Conservation (phyloP, 2,888 invertebrate genomes). For the Phalera bucephala region DNA sequence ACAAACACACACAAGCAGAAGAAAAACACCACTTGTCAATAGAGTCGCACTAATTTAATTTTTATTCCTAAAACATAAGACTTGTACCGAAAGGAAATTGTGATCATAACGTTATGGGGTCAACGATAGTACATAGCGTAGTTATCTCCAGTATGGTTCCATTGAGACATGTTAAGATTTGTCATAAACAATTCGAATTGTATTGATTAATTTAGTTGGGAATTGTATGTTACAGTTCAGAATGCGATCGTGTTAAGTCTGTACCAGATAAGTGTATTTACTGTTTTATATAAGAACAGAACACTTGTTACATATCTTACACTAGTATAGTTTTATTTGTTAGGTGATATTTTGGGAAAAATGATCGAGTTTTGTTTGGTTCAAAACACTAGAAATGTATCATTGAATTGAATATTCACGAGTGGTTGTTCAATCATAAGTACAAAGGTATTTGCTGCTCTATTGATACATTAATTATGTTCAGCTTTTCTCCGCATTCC, state of each 20-base stretch:
- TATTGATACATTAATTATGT: constrained; percentile 43
- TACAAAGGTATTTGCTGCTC: constrained; percentile 49
- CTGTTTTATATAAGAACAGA: constrained; percentile 47
- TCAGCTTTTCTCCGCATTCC: too few species aligned
- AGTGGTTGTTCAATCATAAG: constrained; percentile 31
- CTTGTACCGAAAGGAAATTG: constrained; percentile 44
- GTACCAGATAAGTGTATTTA: constrained; percentile 64
- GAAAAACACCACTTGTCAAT: constrained; percentile 85
- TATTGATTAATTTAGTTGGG: constrained; percentile 43
- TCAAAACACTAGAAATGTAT: not conserved
- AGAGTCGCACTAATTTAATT: constrained; percentile 67
- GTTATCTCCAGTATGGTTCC: constrained; percentile 50
- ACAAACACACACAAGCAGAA: constrained; percentile 79
- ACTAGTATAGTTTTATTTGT: constrained; percentile 55
- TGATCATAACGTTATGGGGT: constrained; percentile 50
- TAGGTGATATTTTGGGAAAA: constrained; percentile 17
- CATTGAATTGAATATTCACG: constrained; percentile 13
- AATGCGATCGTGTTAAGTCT: constrained; percentile 46
- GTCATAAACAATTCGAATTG: constrained; percentile 38
- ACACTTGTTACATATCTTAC: constrained; percentile 80
- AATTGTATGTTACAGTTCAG: constrained; percentile 33
- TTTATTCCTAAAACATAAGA: constrained; percentile 30
- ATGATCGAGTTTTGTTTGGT: not conserved
- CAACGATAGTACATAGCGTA: constrained; percentile 38
- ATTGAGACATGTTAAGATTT: constrained; percentile 36